phyloP scores from a whole-genome alignment of 2,797 vertebrate genomes.

The Pangasius krempfi region DNA sequence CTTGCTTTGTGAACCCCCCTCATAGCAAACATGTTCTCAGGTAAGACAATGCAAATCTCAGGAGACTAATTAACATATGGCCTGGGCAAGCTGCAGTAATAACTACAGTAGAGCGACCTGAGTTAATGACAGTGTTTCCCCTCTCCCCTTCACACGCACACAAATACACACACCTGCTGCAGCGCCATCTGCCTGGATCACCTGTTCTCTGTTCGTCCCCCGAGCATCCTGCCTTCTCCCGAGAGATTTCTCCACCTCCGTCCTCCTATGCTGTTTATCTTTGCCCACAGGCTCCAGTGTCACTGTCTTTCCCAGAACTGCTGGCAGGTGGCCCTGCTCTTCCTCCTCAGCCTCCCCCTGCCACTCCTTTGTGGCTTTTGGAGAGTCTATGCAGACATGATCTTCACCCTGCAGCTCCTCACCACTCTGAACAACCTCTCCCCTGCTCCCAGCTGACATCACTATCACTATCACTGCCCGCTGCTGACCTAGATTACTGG shows the following conservation, averaged over 20 bases:
- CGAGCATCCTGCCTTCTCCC: constrained; percentile 30
- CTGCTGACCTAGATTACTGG: constrained; percentile 36
- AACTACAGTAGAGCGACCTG: constrained; percentile 18
- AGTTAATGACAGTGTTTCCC: constrained; percentile 45
- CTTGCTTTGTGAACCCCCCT: background rate
- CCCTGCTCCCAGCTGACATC: constrained; percentile 61
- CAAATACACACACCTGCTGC: constrained; percentile 68
- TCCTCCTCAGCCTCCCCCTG: constrained; percentile 21
- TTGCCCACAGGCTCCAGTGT: constrained; percentile 49
- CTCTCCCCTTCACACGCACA: constrained; percentile 14
- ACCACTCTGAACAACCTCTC: constrained; percentile 37
- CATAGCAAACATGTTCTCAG: constrained; percentile 27
- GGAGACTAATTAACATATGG: constrained; percentile 51
- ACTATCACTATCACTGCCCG: constrained; percentile 52
- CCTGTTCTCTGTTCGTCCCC: constrained; percentile 39
- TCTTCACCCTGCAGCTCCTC: constrained; percentile 24
- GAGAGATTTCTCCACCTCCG: constrained; percentile 15
- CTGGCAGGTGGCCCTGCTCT: constrained; percentile 9
- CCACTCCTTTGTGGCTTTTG: constrained; percentile 12
- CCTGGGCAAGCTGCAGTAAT: constrained; percentile 28
- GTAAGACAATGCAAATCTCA: constrained; percentile 26
- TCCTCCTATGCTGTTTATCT: constrained; percentile 48
- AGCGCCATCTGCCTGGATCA: constrained; percentile 43
- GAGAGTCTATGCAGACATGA: constrained; percentile 21
- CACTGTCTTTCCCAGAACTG: constrained; percentile 45